Evolutionary conservation across 2,888 invertebrate genomes (phyloP), one percentile per base, ranked within the genome.

Genomic region (Tipula lateralis): DNA sequence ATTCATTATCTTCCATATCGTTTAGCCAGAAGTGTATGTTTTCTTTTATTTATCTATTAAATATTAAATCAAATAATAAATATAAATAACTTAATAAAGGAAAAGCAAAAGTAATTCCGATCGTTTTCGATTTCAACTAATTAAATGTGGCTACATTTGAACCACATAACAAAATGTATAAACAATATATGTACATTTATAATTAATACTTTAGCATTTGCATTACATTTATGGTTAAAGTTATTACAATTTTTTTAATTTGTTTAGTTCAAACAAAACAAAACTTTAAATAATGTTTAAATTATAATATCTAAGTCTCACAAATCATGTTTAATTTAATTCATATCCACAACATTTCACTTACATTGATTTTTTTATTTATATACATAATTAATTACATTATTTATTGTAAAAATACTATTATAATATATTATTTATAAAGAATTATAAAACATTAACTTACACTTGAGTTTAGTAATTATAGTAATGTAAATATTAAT

Each of bases 1-100:
- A 36, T 36, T 1, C 36, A 36, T 36, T 36, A 36, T 85, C 30
- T 84, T 84, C 85, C 83, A 85, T 86, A 89, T 39, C 88, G 87
- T 87, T 89, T 86, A 29, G 2, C 1, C 13, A 44, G 44, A 44
- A 9, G 9, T 39, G 2, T 44, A 44, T 7, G 16, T 44, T 44
- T 44, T 44, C 44, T 7, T 44, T 44, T 44, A 44, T 44, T 44
- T 44, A 36, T n/a, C 9, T 36, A 12, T 16, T 50, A 50, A 66
- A 44, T 44, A 44, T n/a, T 44, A 16, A 16, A 5, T 66, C 24
- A 66, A 24, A 66, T 66, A 50, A 66, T 66, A 66, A 66, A 66
- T 66, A 66, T 2, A 66, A 66, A 66, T 66, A 66, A 66, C 24
- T 24, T 66, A 66, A 24, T 66, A 24, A 66, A 1, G 24, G 9